Evolutionary conservation across 2,888 invertebrate species (phyloP), one percentile per base, ranked within the genome.

Genomic region (Drosophila flavopinicola): DNA sequence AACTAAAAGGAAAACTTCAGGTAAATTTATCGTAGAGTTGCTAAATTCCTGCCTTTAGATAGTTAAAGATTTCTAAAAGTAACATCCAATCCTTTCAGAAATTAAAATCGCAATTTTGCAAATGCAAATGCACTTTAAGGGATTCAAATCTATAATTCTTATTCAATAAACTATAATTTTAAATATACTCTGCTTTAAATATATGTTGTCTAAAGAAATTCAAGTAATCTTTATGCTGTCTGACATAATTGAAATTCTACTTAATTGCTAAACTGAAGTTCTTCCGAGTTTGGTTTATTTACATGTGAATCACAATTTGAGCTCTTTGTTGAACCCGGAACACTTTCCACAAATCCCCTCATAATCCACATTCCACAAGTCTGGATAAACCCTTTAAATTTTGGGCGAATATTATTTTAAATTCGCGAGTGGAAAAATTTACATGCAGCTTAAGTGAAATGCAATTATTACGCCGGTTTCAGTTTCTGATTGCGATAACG

Each of bases 401-500:
- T 47, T 57, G 35, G 38, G 42, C n/a, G 49, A 49, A 58, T 44
- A 39, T 35, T n/a, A 6, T 9, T 41, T n/a, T 47, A 23, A 32
- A 35, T 42, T 13, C n/a, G 9, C 23, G 24, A 49, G 52, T 72
- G 58, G 59, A 66, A 54, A 71, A 59, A 66, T 72, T 60, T 67
- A 76, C 84, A 67, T 71, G 23, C 11, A 63, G 59, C 48, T 67
- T 76, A 37, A 48, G 29, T 32, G 44, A 20, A 45, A 39, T 49
- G 44, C 30, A 30, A 69, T 52, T 47, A 54, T 47, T 48, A 42
- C 20, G 53, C 59, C 66, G 42, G 53, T 25, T 41, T 47, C 24
- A 37, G 53, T 20, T 7, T 57, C 49, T 45, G 47, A 35, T 30
- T 39, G 80, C 39, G 78, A 78, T 78, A 78, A 66, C 20, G 30